Evolutionary conservation across 2,888 invertebrate species (phyloP).

Genomic region (Temnothorax rugatulus): DNA sequence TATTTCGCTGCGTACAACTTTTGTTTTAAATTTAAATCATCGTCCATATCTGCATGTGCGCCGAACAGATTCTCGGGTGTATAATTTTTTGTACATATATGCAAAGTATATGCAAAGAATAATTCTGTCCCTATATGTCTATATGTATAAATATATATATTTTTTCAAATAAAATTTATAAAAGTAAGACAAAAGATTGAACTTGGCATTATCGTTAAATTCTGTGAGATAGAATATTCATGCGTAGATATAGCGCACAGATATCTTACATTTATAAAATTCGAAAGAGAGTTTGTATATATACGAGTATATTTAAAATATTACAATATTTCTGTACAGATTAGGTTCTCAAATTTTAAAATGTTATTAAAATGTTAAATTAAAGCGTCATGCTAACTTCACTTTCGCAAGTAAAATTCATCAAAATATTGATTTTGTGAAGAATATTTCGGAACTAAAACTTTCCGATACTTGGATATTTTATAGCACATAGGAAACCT

Average conservation of each 20-base stretch:
- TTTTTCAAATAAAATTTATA: not conserved
- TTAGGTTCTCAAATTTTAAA: not conserved
- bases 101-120: not conserved
- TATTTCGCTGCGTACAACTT: not conserved
- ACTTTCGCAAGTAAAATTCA: not conserved
- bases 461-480: not conserved
- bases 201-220: not conserved
- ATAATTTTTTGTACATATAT: not conserved
- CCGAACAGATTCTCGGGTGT: not conserved
- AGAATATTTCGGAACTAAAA: not conserved
- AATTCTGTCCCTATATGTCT: not conserved
- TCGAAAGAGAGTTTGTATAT: not conserved
- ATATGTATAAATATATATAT: not conserved
- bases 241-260: not conserved
- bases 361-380: not conserved
- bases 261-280: not conserved
- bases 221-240: not conserved
- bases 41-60: not conserved
- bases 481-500: constrained; percentile 31
- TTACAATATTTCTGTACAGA: not conserved
- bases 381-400: not conserved
- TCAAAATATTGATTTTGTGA: constrained; percentile 19
- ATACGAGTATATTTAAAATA: not conserved
- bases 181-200: not conserved
- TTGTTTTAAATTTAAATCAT: not conserved